Percentiles rank a stretch among this genome's conserved stretches.
These are phyloP conservation scores for Sylvicapra grimmia DNA, from an alignment of 2,113 vertebrate species.

Conservation along the genomic window DNA sequence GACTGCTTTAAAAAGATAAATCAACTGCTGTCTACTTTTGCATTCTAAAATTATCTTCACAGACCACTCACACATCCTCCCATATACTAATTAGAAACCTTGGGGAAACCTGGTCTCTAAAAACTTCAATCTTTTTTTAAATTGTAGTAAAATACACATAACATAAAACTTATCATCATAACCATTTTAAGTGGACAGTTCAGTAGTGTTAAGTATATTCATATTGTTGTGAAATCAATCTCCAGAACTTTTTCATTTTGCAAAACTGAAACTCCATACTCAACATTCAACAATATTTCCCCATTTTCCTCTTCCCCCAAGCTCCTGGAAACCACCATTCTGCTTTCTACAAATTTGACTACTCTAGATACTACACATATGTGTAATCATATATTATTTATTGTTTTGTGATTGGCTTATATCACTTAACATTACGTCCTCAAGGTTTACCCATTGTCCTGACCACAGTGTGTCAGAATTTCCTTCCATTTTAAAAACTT, in stretches of 20 bases:
- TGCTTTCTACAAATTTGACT: background rate
- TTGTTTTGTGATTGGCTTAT: background rate
- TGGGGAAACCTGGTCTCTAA: background rate
- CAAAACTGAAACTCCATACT: background rate
- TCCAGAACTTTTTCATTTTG: background rate
- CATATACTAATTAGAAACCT: background rate
- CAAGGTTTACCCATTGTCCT: background rate
- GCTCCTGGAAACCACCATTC: background rate
- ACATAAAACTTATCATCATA: background rate
- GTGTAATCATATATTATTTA: background rate
- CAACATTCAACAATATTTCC: background rate
- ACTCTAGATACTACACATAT: background rate
- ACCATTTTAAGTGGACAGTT: background rate
- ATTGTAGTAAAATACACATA: background rate
- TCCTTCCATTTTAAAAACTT: background rate
- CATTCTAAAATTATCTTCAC: slow-evolving; percentile 9
- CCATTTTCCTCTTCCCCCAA: background rate
- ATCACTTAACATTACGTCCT: background rate
- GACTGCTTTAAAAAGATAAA: background rate
- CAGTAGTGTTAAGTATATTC: background rate
- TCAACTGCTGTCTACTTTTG: background rate
- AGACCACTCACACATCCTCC: background rate
- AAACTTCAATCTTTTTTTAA: background rate
- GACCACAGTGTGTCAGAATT: background rate
- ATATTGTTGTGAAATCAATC: background rate